Evolutionary conservation across 2,888 invertebrate species (phyloP).

Genomic region (Dromius quadrimaculatus): DNA sequence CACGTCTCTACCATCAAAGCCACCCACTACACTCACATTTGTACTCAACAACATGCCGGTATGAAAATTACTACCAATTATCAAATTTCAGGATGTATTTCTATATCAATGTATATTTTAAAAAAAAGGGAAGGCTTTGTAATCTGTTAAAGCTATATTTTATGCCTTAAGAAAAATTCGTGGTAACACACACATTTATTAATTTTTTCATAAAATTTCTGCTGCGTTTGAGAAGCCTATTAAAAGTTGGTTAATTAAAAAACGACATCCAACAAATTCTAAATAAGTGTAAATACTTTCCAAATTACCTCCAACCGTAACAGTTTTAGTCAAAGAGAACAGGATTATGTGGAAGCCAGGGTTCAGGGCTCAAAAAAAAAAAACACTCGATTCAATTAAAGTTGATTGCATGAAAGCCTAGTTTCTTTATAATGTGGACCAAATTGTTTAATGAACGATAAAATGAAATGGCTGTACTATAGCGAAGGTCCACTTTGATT

Average conservation of each 20-base stretch:
- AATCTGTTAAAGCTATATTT: too few species aligned
- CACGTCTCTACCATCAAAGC: conserved; percentile 82
- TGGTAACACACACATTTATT: too few species aligned
- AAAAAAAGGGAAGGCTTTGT: too few species aligned
- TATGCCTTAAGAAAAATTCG: too few species aligned
- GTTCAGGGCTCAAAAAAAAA: conserved; percentile 14
- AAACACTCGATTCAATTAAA: conserved; percentile 44
- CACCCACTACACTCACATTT: conserved; percentile 80
- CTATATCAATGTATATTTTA: too few species aligned
- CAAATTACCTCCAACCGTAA: conserved; percentile 7
- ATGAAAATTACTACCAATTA: conserved; percentile 66
- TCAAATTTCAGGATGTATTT: not conserved
- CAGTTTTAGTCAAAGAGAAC: not conserved
- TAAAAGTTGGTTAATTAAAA: not conserved
- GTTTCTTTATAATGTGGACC: conserved; percentile 41
- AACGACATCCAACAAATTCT: conserved; percentile 8
- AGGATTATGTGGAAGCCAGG: conserved; percentile 6
- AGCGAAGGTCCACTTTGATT: conserved; percentile 6
- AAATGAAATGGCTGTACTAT: conserved; percentile 36
- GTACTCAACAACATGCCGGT: conserved; percentile 83
- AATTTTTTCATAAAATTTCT: too few species aligned
- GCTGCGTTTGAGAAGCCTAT: not conserved
- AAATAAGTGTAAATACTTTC: conserved; percentile 1
- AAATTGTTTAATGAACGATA: conserved; percentile 47
- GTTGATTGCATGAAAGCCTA: conserved; percentile 34